A percentile compares a stretch with the other conserved stretches of the same genome.
phyloP scores from a whole-genome alignment of 2,113 vertebrate genomes.

The Tachysurus vachellii region DNA sequence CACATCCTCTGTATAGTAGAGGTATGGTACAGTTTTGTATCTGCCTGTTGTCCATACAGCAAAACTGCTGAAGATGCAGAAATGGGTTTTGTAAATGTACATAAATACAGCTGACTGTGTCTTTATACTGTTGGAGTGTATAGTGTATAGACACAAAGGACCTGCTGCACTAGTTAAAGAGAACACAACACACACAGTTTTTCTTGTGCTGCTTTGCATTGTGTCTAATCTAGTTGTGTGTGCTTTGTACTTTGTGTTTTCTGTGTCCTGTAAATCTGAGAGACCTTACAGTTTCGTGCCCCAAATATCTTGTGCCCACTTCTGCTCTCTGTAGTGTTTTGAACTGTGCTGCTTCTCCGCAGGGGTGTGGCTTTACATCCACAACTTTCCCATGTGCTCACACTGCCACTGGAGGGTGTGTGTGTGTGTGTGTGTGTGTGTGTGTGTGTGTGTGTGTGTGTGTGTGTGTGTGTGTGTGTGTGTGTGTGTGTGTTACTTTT shows the following conservation, averaged over 20 bases:
- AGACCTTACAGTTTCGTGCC: background rate
- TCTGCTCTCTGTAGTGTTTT: background rate
- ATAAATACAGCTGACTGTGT: background rate
- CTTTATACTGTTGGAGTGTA: background rate
- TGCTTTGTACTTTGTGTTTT: background rate
- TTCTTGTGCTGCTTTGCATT: background rate
- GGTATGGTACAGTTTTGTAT: background rate
- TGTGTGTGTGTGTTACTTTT: slow-evolving; percentile 3
- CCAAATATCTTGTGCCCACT: background rate
- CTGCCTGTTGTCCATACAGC: background rate
- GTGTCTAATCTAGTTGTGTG: background rate
- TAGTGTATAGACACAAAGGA: background rate
- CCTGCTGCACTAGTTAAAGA: background rate
- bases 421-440: slow-evolving; percentile 18
- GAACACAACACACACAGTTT: background rate
- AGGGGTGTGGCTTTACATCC: slow-evolving; percentile 61
- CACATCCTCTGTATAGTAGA: background rate
- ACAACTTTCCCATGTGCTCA: slow-evolving; percentile 74
- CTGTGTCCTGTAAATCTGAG: background rate
- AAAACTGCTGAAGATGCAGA: background rate
- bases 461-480: slow-evolving; percentile 35
- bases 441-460: slow-evolving; percentile 27
- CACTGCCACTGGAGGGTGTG: slow-evolving; percentile 57
- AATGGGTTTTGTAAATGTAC: background rate
- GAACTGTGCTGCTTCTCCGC: slow-evolving; percentile 33